Evolutionary conservation across 2,797 vertebrate species (phyloP).

Genomic region (Galago senegalensis): DNA sequence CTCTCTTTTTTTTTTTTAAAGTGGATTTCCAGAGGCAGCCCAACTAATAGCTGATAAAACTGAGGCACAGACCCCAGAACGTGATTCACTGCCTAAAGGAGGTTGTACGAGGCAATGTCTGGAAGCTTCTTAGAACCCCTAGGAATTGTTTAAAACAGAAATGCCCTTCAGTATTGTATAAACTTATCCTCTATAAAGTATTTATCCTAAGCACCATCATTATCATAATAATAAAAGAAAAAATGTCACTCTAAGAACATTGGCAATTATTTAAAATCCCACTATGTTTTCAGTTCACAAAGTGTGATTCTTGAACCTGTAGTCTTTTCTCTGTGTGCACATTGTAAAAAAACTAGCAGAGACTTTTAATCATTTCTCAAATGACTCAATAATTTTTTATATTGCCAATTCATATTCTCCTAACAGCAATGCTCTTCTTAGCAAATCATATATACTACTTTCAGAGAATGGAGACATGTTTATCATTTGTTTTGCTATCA

Average conservation of each 20-base stretch:
- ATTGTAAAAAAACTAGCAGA: constrained; percentile 54
- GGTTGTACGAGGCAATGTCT: not conserved
- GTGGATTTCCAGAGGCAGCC: constrained; percentile 16
- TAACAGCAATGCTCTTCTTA: not conserved
- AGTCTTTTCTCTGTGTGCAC: not conserved
- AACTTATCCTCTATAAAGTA: constrained; percentile 22
- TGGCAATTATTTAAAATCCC: constrained; percentile 68
- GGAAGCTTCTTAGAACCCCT: constrained; percentile 42
- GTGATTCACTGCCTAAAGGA: not conserved
- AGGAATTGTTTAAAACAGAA: constrained; percentile 41
- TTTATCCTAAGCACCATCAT: constrained; percentile 63
- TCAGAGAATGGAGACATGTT: constrained; percentile 67
- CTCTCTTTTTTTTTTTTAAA: not conserved
- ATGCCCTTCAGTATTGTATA: constrained; percentile 15
- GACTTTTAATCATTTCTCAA: constrained; percentile 63
- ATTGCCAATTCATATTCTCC: not conserved
- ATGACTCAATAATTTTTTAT: constrained; percentile 60
- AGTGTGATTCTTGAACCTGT: not conserved
- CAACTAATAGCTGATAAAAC: constrained; percentile 45
- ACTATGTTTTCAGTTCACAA: constrained; percentile 64
- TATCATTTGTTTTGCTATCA: constrained; percentile 69
- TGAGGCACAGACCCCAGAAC: not conserved
- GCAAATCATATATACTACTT: constrained; percentile 39
- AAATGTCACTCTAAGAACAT: not conserved
- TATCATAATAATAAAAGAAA: not conserved